Conservation (phyloP, 2,888 invertebrate species). For the Stramonita haemastoma region DNA sequence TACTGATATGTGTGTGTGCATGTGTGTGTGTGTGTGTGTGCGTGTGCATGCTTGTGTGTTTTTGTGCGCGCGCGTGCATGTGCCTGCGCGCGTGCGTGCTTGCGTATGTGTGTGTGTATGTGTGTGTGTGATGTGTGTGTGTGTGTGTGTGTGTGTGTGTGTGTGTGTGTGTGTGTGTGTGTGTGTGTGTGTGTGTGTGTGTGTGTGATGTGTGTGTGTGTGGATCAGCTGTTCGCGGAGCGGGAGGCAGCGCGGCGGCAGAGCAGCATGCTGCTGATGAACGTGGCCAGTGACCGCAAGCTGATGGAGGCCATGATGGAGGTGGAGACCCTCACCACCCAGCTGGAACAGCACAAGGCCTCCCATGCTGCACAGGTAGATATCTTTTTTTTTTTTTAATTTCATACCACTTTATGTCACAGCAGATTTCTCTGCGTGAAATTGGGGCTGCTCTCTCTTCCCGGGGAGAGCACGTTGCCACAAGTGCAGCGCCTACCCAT, state of each 20-base stretch:
- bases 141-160: background rate
- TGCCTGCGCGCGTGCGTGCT: background rate
- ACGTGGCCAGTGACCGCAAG: constrained; percentile 61
- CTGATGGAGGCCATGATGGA: constrained; percentile 66
- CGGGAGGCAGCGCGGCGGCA: constrained; percentile 67
- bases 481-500: too few relatives aligned
- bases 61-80: background rate
- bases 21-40: background rate
- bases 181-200: background rate
- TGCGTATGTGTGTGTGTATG: background rate
- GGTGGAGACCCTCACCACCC: constrained; percentile 62
- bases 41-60: background rate
- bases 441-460: too few relatives aligned
- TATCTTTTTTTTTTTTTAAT: too few relatives aligned
- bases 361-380: background rate
- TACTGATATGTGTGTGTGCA: background rate
- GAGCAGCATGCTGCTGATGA: constrained; percentile 63
- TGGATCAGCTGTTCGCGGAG: constrained; percentile 60
- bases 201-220: background rate
- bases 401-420: too few relatives aligned
- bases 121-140: background rate
- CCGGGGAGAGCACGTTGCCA: too few relatives aligned
- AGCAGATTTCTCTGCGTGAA: too few relatives aligned
- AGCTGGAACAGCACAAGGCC: constrained; percentile 56
- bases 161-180: background rate